These are phyloP conservation scores for Bufo gargarizans DNA, from an alignment of 2,113 vertebrate species.

Conservation along the genomic window DNA sequence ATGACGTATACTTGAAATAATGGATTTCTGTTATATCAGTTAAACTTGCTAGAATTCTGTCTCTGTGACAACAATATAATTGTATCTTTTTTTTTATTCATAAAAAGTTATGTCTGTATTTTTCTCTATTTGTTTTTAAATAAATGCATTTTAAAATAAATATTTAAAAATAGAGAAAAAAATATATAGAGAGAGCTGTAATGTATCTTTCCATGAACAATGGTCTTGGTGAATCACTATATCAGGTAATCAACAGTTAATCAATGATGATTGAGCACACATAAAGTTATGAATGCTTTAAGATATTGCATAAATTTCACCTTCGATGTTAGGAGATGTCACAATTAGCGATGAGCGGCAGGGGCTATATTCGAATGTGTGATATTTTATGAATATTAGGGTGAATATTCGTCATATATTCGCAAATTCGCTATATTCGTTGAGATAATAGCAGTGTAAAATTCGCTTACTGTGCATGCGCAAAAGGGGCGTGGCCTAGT, in stretches of 20 bases:
- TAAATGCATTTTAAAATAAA: background rate
- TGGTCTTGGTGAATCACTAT: conserved; percentile 4
- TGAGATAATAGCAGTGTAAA: no score
- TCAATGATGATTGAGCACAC: background rate
- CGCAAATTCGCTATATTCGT: no score
- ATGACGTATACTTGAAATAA: background rate
- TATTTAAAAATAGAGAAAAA: background rate
- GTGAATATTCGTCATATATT: no score
- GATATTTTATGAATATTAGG: no score
- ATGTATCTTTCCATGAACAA: background rate
- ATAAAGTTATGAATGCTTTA: background rate
- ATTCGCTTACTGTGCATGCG: no score
- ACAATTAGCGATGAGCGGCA: background rate
- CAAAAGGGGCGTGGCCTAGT: no score
- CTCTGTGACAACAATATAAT: background rate
- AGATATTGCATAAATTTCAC: conserved; percentile 1
- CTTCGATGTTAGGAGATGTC: background rate
- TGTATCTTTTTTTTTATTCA: background rate
- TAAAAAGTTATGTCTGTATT: background rate
- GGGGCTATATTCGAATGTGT: no score
- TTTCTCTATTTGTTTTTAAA: background rate
- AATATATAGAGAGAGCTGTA: background rate
- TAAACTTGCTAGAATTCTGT: background rate
- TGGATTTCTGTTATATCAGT: background rate
- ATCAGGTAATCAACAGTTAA: conserved; percentile 28